These are phyloP conservation scores for Ridgeia piscesae DNA, from an alignment of 1,140 invertebrate species.

Conservation along the genomic window DNA sequence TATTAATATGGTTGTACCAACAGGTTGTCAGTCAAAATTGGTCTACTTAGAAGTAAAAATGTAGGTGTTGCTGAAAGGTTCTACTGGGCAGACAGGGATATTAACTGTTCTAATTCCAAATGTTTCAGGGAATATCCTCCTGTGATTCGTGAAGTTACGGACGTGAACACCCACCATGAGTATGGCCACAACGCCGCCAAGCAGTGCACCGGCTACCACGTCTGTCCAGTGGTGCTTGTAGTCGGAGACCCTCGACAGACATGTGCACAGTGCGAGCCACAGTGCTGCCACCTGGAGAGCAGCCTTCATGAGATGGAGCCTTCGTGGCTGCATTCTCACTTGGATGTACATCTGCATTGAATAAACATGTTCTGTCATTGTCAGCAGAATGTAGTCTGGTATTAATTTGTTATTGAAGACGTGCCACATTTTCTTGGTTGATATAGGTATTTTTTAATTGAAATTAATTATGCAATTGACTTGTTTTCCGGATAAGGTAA, in stretches of 20 bases:
- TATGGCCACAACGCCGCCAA: conserved; percentile 65
- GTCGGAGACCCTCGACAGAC: conserved; percentile 78
- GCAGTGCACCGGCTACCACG: conserved; percentile 66
- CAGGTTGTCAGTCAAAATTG: no score
- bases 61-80: no score
- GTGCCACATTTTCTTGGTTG: neutral
- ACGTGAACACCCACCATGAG: conserved; percentile 40
- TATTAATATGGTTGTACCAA: no score
- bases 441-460: neutral
- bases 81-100: no score
- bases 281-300: conserved; percentile 65
- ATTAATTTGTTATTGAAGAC: neutral
- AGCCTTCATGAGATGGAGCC: conserved; percentile 66
- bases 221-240: conserved; percentile 95
- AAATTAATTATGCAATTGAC: no score
- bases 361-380: neutral
- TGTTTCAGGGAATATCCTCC: no score
- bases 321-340: conserved; percentile 28
- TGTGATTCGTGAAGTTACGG: no score
- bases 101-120: no score
- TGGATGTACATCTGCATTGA: conserved; percentile 35
- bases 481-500: neutral
- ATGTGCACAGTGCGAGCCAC: conserved; percentile 62
- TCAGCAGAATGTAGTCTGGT: neutral
- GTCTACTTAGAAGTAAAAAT: no score